Conservation (phyloP, 2,888 invertebrate genomes). For the Lamellibrachia satsuma region DNA sequence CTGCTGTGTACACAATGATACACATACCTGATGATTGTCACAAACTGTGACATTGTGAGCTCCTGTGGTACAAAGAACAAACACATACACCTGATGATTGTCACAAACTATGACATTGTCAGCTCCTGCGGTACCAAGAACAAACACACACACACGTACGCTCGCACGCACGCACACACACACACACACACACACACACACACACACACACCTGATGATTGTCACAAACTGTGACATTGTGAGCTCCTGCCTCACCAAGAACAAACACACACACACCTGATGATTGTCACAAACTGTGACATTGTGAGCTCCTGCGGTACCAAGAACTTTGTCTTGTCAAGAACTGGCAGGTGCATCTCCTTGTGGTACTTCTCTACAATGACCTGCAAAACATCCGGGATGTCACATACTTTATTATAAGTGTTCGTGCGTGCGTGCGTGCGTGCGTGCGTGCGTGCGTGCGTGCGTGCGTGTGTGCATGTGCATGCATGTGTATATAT, state of each 20-base stretch:
- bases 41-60: conserved; percentile 87
- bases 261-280: conserved; percentile 72
- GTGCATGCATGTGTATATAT: too few relatives aligned
- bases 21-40: conserved; percentile 81
- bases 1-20: too few relatives aligned
- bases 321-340: conserved; percentile 87
- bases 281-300: conserved; percentile 86
- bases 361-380: conserved; percentile 84
- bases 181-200: conserved; percentile 66
- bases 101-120: not conserved
- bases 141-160: conserved; percentile 68
- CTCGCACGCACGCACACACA: too few relatives aligned
- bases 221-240: not conserved
- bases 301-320: conserved; percentile 89
- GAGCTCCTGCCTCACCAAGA: not conserved
- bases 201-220: too few relatives aligned
- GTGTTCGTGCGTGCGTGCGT: not conserved
- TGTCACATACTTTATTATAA: not conserved
- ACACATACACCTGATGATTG: too few relatives aligned
- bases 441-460: too few relatives aligned
- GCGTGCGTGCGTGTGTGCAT: too few relatives aligned
- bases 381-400: conserved; percentile 70
- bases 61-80: conserved; percentile 86
- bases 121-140: not conserved
- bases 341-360: conserved; percentile 78